Evolutionary conservation across 2,888 invertebrate species (phyloP), one percentile per base, ranked within the genome.

Genomic region (Hyles lineata): DNA sequence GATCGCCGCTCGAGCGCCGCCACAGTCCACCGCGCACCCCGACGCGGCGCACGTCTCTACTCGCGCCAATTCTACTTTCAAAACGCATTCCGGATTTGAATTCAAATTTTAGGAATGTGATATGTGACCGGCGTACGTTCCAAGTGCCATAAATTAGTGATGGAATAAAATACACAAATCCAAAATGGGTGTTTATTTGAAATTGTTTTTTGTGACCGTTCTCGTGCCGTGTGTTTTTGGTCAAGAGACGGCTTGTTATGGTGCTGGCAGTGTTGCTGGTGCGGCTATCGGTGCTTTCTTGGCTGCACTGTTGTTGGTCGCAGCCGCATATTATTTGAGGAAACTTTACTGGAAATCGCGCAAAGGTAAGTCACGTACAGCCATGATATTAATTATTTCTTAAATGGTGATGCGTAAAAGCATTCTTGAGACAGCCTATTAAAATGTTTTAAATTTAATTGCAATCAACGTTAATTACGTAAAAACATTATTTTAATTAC

Each of bases 241-340:
- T 80, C 93, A 94, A 87, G 92, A 92, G 85, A 88, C 88, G 82
- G 88, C 89, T 83, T 96, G 96, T 90, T 96, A 96, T 91, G 96
- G 96, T 81, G 95, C 96, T 82, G 97, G 96, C 78, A 96, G 96
- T 86, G 95, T 97, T 76, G 96, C 96, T 74, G 96, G 96, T 75
- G 96, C 97, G 78, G 96, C 97, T 76, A 95, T 97, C 80, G 96
- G 97, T 82, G 96, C 97, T 80, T 96, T 97, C 86, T 85, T 97
- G 80, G 95, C 95, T 79, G 96, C 96, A 79, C 90, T 96, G 74
- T 87, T 96, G 73, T 89, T 97, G 74, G 92, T 96, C 58, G 96
- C 93, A 72, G 92, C 95, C 60, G 95, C 93, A 74, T 95, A 94
- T 84, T 92, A 96, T 83, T 87, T 96, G 80, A 96, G 96, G 88